Base-by-base conservation (phyloP, 1,140 invertebrate genomes). In the Plutomurus gul region DNA sequence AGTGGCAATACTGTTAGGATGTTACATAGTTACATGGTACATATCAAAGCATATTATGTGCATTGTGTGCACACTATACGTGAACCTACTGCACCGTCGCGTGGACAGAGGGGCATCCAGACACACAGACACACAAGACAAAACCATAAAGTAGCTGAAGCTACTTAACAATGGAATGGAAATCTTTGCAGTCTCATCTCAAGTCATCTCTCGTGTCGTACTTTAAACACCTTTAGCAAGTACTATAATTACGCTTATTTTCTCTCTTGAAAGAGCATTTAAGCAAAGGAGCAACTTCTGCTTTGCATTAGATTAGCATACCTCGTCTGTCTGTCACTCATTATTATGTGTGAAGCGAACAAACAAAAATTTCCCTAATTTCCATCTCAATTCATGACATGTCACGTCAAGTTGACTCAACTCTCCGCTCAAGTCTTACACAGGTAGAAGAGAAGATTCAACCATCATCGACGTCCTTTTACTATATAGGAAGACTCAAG, bases 101-200 rank as follows among this genome's bases (percentile, higher is more conserved):
- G n/a, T n/a, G n/a, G n/a, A n/a, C n/a, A n/a, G n/a, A n/a, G n/a
- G n/a, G n/a, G n/a, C n/a, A n/a, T n/a, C n/a, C n/a, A n/a, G n/a
- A n/a, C n/a, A n/a, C 16, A 33, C 22, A 30, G 33, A 33, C 22
- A 60, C 33, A n/a, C 27, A n/a, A 60, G 22, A 33, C 56, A 65
- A 33, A 5, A 22, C 13, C 51, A 10, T 10, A 5, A 6, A 65
- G 27, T 65, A 33, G 27, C 25, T 33, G 36, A n/a, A n/a, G n/a
- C n/a, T n/a, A n/a, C n/a, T n/a, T 65, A 65, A 65, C 36, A 65
- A 65, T 65, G 56, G 18, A 25, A 65, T 65, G 56, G 56, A 65
- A 65, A 65, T 65, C 56, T 65, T n/a, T n/a, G n/a, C n/a, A n/a
- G n/a, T n/a, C 56, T 65, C 56, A 22, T 51, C 25, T 51, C 25